Evolutionary conservation across 2,888 invertebrate species (phyloP).

Genomic region (Cerceris rybyensis): DNA sequence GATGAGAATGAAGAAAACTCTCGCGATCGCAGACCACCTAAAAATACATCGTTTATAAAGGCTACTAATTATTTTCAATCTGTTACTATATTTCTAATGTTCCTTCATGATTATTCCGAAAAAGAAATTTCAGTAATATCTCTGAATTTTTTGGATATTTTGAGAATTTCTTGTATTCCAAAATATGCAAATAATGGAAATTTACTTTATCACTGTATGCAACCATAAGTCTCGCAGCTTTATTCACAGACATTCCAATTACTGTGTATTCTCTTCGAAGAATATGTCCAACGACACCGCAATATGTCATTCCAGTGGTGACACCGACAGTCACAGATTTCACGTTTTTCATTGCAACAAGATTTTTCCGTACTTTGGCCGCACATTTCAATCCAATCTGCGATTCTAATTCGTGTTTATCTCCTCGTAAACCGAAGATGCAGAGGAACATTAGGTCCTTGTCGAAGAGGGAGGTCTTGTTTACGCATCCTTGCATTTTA

Average conservation of each 20-base stretch:
- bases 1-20: constrained; percentile 86
- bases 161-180: not conserved
- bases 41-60: not conserved
- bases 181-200: not conserved
- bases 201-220: constrained; percentile 84
- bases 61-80: not conserved
- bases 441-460: constrained; percentile 89
- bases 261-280: constrained; percentile 89
- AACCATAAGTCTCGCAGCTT: constrained; percentile 87
- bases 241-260: constrained; percentile 88
- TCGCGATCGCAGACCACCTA: constrained; percentile 85
- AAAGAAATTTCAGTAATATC: not conserved
- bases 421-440: constrained; percentile 89
- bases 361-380: constrained; percentile 82
- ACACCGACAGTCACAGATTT: constrained; percentile 86
- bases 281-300: constrained; percentile 89
- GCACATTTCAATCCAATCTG: constrained; percentile 87
- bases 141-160: constrained; percentile 1
- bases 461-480: constrained; percentile 87
- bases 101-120: not conserved
- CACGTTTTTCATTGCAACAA: constrained; percentile 82
- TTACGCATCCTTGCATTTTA: constrained; percentile 85
- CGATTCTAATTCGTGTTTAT: constrained; percentile 87
- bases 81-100: too few species aligned
- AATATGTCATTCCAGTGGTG: constrained; percentile 88